Conservation (phyloP, 2,113 vertebrate species). For the Phocoena sinus region DNA sequence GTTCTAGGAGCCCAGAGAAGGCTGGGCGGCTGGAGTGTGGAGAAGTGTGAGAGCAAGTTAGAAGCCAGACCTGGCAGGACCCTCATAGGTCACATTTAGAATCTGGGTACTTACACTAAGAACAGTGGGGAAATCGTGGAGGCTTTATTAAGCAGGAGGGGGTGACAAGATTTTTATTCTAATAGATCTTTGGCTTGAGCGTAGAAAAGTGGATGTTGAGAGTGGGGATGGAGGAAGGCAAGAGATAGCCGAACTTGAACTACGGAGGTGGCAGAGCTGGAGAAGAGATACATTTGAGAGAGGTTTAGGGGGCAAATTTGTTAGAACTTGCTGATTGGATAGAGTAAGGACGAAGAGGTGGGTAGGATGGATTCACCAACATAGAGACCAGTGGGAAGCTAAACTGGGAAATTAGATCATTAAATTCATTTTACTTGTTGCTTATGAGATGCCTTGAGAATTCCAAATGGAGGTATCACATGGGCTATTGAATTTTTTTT, state of each 20-base stretch:
- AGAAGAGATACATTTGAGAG: not conserved
- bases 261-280: not conserved
- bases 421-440: not conserved
- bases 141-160: not conserved
- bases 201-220: not conserved
- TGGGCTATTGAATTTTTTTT: not conserved
- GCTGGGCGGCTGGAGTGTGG: not conserved
- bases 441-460: not conserved
- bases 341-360: not conserved
- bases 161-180: not conserved
- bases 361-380: not conserved
- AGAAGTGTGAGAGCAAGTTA: too few species aligned
- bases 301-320: not conserved
- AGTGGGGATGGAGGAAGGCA: not conserved
- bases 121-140: not conserved
- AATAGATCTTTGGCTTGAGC: not conserved
- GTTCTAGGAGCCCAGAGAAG: not conserved
- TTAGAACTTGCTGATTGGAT: not conserved
- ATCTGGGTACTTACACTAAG: not conserved
- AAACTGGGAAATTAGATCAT: not conserved
- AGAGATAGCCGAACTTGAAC: not conserved
- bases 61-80: not conserved
- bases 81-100: not conserved
- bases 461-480: not conserved
- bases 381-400: not conserved